phyloP scores from a whole-genome alignment of 2,888 invertebrate species.

The Ormyrus labotus region DNA sequence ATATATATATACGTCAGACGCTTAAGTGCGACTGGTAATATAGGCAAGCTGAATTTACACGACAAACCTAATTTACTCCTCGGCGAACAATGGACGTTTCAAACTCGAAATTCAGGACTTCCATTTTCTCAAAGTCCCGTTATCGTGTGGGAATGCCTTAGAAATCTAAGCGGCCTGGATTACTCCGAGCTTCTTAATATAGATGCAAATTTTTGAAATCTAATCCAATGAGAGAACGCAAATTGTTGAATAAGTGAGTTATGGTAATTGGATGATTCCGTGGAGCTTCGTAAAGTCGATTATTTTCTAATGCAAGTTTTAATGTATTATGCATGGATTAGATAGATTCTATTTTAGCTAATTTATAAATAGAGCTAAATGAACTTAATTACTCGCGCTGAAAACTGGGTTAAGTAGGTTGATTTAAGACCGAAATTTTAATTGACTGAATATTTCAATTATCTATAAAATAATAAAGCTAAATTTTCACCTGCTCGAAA shows the following conservation, averaged over 20 bases:
- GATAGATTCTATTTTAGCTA: no score
- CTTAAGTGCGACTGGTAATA: constrained; percentile 1
- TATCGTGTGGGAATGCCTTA: constrained; percentile 13
- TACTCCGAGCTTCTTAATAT: neutral
- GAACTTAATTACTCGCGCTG: no score
- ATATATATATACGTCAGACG: neutral
- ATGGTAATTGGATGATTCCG: neutral
- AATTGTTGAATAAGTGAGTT: neutral
- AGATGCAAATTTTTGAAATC: constrained; percentile 27
- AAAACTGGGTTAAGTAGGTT: no score
- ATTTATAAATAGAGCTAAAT: no score
- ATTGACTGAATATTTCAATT: no score
- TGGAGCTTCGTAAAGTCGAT: neutral
- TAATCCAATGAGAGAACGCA: neutral
- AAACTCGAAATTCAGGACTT: constrained; percentile 34
- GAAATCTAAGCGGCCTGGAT: neutral
- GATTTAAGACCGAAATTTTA: no score
- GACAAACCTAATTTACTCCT: constrained; percentile 37
- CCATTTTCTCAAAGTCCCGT: constrained; percentile 30
- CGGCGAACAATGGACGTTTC: constrained; percentile 30
- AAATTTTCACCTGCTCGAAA: no score
- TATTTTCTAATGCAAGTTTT: no score
- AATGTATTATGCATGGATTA: no score
- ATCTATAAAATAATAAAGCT: no score
- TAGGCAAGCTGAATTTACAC: constrained; percentile 1